A percentile compares a stretch with the other conserved stretches of the same genome.
Evolutionary conservation across 1,140 invertebrate species (phyloP).

Genomic region (Samia ricini): DNA sequence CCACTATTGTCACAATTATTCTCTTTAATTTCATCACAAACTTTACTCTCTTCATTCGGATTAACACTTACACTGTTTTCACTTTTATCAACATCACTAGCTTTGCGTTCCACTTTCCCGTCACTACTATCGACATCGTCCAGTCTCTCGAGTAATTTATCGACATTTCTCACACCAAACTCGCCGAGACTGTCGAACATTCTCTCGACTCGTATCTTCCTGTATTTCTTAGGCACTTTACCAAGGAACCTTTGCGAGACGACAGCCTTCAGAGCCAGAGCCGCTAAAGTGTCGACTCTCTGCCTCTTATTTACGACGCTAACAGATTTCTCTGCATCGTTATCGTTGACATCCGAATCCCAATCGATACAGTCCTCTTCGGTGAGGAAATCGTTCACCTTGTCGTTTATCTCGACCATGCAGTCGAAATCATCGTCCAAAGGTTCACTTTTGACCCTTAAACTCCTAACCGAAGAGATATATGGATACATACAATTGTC

Average conservation of each 20-base stretch:
- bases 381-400: constrained; percentile 30
- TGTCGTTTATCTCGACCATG: constrained; percentile 52
- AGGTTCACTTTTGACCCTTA: constrained; percentile 31
- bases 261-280: constrained; percentile 41
- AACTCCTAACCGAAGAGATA: background rate
- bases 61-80: constrained; percentile 8
- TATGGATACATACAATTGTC: constrained; percentile 46
- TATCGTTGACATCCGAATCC: constrained; percentile 34
- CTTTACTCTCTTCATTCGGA: constrained; percentile 5
- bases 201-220: constrained; percentile 41
- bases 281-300: constrained; percentile 16
- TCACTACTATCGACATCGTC: constrained; percentile 24
- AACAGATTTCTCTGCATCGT: background rate
- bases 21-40: constrained; percentile 13
- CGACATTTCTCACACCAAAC: constrained; percentile 29
- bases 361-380: constrained; percentile 43
- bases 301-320: background rate
- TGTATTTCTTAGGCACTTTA: constrained; percentile 44
- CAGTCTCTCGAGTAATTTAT: constrained; percentile 41
- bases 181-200: constrained; percentile 30
- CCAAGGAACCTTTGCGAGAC: constrained; percentile 45
- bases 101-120: constrained; percentile 1
- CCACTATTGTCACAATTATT: constrained; percentile 4
- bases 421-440: constrained; percentile 13
- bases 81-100: constrained; percentile 14